Percentiles rank a stretch among this genome's conserved stretches.
Evolutionary conservation across 2,113 vertebrate genomes (phyloP).

Genomic region (Ornithorhynchus anatinus): DNA sequence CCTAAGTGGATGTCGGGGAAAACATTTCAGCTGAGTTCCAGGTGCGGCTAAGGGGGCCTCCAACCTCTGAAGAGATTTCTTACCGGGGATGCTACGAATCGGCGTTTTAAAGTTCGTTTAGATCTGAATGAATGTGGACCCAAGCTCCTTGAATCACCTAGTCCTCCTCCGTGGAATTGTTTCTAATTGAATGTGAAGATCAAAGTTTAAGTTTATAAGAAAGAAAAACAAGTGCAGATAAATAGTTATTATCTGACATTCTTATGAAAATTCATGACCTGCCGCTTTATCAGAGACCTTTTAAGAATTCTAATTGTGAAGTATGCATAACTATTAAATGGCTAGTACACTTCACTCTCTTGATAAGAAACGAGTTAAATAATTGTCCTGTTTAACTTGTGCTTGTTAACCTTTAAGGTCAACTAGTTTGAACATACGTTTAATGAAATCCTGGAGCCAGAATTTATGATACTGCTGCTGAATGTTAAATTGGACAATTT

Average conservation of each 20-base stretch:
- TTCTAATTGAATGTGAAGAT: conserved; percentile 84
- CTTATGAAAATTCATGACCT: conserved; percentile 83
- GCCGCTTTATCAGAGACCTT: conserved; percentile 72
- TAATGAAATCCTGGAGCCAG: conserved; percentile 86
- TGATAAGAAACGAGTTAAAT: conserved; percentile 86
- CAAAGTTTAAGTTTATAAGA: conserved; percentile 85
- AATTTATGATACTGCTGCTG: conserved; percentile 86
- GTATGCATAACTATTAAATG: conserved; percentile 75
- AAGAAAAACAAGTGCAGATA: conserved; percentile 84
- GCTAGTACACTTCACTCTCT: conserved; percentile 70
- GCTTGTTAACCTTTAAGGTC: conserved; percentile 90
- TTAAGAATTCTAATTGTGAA: conserved; percentile 80
- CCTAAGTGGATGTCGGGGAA: background rate
- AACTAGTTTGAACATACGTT: conserved; percentile 90
- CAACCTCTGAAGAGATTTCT: conserved; percentile 53
- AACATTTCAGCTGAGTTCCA: background rate
- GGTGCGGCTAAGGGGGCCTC: background rate
- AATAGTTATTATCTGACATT: conserved; percentile 79
- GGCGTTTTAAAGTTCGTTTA: conserved; percentile 50
- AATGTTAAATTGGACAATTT: conserved; percentile 91
- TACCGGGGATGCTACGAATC: conserved; percentile 28
- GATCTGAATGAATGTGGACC: conserved; percentile 57
- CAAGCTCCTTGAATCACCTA: conserved; percentile 63
- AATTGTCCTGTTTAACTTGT: conserved; percentile 88
- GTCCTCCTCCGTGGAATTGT: conserved; percentile 66